Base-by-base conservation (phyloP, 2,113 vertebrate species). In the Astur gentilis region DNA sequence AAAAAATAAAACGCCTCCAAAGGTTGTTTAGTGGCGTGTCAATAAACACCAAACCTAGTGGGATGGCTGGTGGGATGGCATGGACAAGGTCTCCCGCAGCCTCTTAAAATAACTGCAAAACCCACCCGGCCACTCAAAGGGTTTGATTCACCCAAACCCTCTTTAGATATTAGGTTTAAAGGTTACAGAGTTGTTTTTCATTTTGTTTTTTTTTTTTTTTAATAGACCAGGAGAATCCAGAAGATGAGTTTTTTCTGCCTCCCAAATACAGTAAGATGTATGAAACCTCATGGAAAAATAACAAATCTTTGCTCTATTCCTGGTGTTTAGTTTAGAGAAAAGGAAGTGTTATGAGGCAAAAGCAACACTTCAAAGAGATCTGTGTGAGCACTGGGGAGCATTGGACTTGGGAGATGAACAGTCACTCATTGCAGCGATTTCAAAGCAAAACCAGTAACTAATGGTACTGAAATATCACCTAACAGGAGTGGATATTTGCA, bases 21-120 rank as follows among this genome's bases (percentile, higher is more conserved):
- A 79, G 34, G 22, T 22, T 58, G 42, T 44, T 75, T 50, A 65
- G 25, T 23, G 9, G 44, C 38, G 32, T 2, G 6, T 55, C 31
- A 60, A 70, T 79, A 60, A 60, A n/a, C 52, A 40, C n/a, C 36
- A 70, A 49, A 34, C 16, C 38, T 31, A 8, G 60, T 29, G 36
- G 31, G 38, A 13, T 42, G 49, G 40, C 4, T 38, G 11, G 60
- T 29, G 36, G 31, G 34, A 11, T 58, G 49, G 36, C 4, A 3
- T 7, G 32, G 58, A 26, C 0, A 2, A 11, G 27, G 10, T 65
- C 40, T 67, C 25, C 54, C 0, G 1, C 40, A 20, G 49, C 44
- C 16, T 60, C 36, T 50, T 34, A 29, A 17, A 27, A 13, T 0
- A 2, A 9, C 60, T 52, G 15, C 50, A 81, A 70, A 57, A 31